Base-by-base conservation (phyloP, 2,797 vertebrate genomes). In the Paratrypauchen microcephalus region DNA sequence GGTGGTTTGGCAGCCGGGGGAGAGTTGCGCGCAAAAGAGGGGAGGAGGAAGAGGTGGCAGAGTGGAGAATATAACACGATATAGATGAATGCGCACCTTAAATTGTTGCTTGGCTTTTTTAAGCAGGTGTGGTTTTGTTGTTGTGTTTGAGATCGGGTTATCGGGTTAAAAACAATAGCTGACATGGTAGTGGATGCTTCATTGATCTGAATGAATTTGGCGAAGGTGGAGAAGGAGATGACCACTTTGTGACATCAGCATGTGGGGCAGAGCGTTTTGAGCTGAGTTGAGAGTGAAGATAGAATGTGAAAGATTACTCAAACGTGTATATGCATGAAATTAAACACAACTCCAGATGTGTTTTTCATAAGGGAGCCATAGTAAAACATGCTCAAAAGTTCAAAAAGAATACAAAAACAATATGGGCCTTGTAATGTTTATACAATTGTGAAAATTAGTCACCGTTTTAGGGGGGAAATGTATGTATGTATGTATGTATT, bases 71-170 rank as follows among this genome's bases (percentile, higher is more conserved):
- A 84, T 84, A 89, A 91, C 86, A 82, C 68, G 87, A 87, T 77
- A 77, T 69, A 86, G 86, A 85, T 77, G 78, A 87, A 61, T 68
- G 65, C 74, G 12, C 64, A 71, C 67, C 55, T 73, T 81, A 77
- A 71, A 88, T 91, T 89, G 93, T 90, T 87, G 61, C 69, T 82
- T 89, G 91, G 90, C 93, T 65, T 88, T 50, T 61, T 24, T n/a
- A 68, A 47, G 67, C 26, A 47, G 52, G 71, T 76, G 32, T 5
- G 8, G 28, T 32, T 59, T 28, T 7, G 26, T 3, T 0, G 13
- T 15, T 2, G 24, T 2, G 21, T 54, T 55, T 55, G 26, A 26
- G 13, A n/a, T 11, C 28, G 45, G 52, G 21, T 24, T 32, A 8
- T 56, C 6, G 21, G 23, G 55, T 54, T 26, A 56, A 15, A 6